Percentiles rank a stretch among this genome's conserved stretches.
phyloP scores from a whole-genome alignment of 2,888 invertebrate genomes.

The Leistus spinibarbis region DNA sequence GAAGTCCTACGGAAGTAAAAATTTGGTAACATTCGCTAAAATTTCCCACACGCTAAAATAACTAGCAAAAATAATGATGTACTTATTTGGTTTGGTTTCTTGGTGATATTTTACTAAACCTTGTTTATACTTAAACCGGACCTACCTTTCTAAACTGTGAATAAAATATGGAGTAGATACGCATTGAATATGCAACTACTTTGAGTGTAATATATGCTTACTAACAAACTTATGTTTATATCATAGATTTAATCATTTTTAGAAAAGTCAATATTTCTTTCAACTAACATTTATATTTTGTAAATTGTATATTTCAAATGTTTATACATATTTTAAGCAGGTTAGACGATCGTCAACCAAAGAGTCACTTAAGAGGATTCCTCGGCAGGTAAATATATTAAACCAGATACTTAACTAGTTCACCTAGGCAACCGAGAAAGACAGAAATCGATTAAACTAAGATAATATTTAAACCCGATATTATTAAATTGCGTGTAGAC shows the following conservation, averaged over 20 bases:
- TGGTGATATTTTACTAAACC: not conserved
- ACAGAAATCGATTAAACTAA: too few relatives aligned
- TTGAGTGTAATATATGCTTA: not conserved
- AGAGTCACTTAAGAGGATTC: not conserved
- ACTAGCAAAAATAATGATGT: not conserved
- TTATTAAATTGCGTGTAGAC: too few relatives aligned
- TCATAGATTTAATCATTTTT: not conserved
- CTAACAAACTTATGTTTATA: not conserved
- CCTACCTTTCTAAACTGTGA: not conserved
- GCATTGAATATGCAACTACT: not conserved
- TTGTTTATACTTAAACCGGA: not conserved
- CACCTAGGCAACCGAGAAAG: too few relatives aligned
- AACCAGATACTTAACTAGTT: too few relatives aligned
- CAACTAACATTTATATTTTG: not conserved
- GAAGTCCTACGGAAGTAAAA: too few relatives aligned
- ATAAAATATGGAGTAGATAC: not conserved
- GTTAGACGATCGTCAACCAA: not conserved
- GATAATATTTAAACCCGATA: too few relatives aligned
- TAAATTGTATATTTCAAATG: not conserved
- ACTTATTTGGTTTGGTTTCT: not conserved
- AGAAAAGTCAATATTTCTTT: not conserved
- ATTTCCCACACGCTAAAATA: not conserved
- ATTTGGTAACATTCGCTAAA: too few relatives aligned
- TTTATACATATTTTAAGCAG: not conserved
- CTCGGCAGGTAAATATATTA: not conserved